Base-by-base conservation (phyloP, 2,797 vertebrate genomes). In the Lophotriccus pileatus region DNA sequence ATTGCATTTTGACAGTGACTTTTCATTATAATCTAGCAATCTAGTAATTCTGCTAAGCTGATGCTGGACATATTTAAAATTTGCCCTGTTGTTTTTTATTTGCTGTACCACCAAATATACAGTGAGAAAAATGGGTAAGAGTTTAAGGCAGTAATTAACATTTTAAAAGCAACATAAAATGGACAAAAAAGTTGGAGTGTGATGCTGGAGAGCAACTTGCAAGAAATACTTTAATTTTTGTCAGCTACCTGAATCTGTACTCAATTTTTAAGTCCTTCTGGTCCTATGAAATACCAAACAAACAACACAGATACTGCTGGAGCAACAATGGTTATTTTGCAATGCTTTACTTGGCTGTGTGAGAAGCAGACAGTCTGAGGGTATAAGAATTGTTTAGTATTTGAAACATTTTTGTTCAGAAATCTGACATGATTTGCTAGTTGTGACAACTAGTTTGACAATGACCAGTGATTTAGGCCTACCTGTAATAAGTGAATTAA, bases 401-500 rank as follows among this genome's bases (percentile, higher is more conserved):
- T 69, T 81, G 82, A 96, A 97, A 93, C 96, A 96, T 93, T 97
- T 97, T 97, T 96, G 88, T 97, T 97, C 97, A 94, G 95, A 97
- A 97, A 95, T 84, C 66, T 98, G 98, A 98, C 97, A 97, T 97
- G 97, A 98, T 98, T 98, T 98, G 96, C 97, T 97, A 83, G 94
- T 97, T 93, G 93, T 98, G 98, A 98, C 98, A 98, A 97, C 96
- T 98, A 98, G 98, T 98, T 98, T 98, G 98, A 98, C 98, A 98
- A 97, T 98, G 98, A 98, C 97, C 97, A 97, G 97, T 98, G 98
- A 98, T 98, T 98, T 98, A 98, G 97, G 96, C 96, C 97, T 98
- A 97, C 97, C 97, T 98, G 97, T 98, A 98, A 98, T 98, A 98
- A 98, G 98, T 97, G 98, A 98, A 98, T 98, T 98, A 98, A 98